Conservation (phyloP, 2,113 vertebrate species). For the Leucosticte australis region DNA sequence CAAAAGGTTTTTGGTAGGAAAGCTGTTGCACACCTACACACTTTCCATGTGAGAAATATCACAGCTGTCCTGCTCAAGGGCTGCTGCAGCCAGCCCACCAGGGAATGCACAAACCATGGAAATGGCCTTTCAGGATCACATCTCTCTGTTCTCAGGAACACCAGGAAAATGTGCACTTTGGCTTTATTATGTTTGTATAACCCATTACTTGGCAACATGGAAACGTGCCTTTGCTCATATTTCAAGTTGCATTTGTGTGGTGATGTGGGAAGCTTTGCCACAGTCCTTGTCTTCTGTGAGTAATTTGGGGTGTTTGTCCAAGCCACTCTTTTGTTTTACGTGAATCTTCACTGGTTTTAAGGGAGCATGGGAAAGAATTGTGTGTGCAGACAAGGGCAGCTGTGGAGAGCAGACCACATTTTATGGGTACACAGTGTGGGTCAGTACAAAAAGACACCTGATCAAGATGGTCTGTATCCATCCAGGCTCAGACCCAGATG, state of each 20-base stretch:
- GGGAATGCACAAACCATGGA: background rate
- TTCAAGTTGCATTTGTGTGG: background rate
- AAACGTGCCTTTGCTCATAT: background rate
- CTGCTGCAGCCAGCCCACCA: background rate
- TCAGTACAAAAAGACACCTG: background rate
- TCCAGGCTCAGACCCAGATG: background rate
- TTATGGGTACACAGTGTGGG: too few species aligned
- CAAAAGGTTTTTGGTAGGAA: background rate
- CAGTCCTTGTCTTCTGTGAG: background rate
- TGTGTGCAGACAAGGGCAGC: background rate
- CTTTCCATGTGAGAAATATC: background rate
- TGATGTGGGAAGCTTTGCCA: background rate
- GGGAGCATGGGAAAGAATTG: background rate
- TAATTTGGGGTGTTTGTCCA: background rate
- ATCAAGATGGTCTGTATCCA: background rate
- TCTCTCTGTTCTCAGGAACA: background rate
- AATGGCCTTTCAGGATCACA: background rate
- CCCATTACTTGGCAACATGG: background rate
- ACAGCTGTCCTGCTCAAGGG: background rate
- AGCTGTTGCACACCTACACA: background rate
- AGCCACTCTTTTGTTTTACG: background rate
- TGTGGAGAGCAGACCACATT: background rate
- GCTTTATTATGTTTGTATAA: conserved; percentile 9
- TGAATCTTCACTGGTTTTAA: background rate
- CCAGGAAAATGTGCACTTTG: background rate